These are phyloP conservation scores for Brachionus calyciflorus DNA, from an alignment of 1,140 invertebrate species.

Conservation along the genomic window DNA sequence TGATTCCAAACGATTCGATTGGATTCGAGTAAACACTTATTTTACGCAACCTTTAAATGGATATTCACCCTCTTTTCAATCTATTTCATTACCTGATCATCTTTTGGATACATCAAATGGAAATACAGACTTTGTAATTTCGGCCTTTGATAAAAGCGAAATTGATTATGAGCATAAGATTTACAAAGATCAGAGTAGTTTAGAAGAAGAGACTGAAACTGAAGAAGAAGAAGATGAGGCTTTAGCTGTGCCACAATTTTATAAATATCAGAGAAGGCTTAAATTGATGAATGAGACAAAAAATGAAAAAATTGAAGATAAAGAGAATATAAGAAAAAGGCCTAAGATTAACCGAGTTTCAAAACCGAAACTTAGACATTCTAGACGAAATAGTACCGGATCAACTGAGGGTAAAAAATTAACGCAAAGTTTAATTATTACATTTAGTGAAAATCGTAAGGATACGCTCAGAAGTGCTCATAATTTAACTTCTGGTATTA, in stretches of 20 bases:
- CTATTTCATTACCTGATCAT: neutral
- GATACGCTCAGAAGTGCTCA: constrained; percentile 39
- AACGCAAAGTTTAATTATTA: constrained; percentile 33
- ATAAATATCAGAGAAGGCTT: constrained; percentile 39
- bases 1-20: constrained; percentile 6
- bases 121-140: neutral
- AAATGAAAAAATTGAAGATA: neutral
- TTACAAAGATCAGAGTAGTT: neutral
- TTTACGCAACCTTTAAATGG: neutral
- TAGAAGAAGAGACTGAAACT: neutral
- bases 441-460: constrained; percentile 43
- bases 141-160: constrained; percentile 24
- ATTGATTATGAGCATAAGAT: neutral
- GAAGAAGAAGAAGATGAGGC: constrained; percentile 44
- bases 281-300: neutral
- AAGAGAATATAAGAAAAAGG: neutral
- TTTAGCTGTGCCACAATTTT: constrained; percentile 37
- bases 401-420: constrained; percentile 7
- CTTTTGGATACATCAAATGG: neutral
- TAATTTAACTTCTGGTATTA: neutral
- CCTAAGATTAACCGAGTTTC: neutral
- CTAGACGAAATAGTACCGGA: neutral
- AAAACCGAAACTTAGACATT: neutral
- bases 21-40: constrained; percentile 33
- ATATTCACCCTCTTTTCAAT: neutral